Conservation (phyloP, 2,797 vertebrate genomes). For the Onychomys leucogaster region DNA sequence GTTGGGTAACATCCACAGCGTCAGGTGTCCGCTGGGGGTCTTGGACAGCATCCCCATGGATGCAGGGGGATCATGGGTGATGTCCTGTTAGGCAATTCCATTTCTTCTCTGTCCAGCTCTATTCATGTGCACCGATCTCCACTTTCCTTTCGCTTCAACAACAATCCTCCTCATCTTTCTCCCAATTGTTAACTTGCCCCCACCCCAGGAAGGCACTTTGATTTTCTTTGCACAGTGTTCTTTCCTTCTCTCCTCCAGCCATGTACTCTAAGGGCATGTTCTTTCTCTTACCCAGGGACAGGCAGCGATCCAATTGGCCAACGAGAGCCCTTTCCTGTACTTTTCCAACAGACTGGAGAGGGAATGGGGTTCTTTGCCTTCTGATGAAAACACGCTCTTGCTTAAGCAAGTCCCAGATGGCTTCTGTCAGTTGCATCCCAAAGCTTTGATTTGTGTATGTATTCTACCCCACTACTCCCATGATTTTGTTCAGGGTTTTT, state of each 20-base stretch:
- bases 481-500: background rate
- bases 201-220: background rate
- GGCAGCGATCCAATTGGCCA: background rate
- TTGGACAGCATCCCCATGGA: background rate
- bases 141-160: constrained; percentile 17
- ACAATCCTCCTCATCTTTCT: background rate
- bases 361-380: background rate
- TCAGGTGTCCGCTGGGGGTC: background rate
- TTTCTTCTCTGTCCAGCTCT: background rate
- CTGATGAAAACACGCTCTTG: background rate
- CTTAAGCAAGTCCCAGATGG: background rate
- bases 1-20: no score
- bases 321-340: background rate
- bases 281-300: background rate
- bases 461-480: no score
- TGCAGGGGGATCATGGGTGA: no score
- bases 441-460: background rate
- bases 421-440: background rate
- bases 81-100: background rate
- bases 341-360: background rate
- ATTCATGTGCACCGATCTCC: background rate
- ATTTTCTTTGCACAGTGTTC: background rate
- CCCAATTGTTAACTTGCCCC: background rate
- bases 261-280: background rate
- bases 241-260: background rate